These are phyloP conservation scores for Dasysyrphus tricinctus DNA, from an alignment of 2,888 invertebrate species.

Conservation along the genomic window DNA sequence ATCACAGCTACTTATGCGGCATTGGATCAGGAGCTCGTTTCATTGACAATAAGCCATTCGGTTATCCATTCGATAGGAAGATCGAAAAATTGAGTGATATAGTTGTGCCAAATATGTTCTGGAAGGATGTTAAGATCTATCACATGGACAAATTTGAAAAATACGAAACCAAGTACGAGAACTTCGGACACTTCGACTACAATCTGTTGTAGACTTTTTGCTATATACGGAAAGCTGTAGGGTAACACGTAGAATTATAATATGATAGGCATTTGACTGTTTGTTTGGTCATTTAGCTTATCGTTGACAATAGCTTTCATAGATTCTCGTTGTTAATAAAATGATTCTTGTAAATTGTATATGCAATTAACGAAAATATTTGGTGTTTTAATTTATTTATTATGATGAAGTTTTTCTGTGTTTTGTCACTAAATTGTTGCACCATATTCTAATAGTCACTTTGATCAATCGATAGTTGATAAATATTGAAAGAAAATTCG, in stretches of 20 bases:
- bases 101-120: conserved; percentile 88
- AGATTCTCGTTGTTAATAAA: conserved; percentile 30
- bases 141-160: conserved; percentile 85
- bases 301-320: conserved; percentile 26
- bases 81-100: conserved; percentile 85
- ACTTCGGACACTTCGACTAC: conserved; percentile 80
- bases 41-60: conserved; percentile 87
- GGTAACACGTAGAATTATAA: conserved; percentile 7
- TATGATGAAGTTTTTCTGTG: neutral
- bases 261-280: conserved; percentile 16
- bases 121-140: conserved; percentile 87
- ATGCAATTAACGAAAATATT: neutral
- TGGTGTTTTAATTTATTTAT: neutral
- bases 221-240: neutral
- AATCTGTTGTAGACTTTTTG: conserved; percentile 3
- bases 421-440: too few relatives aligned
- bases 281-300: conserved; percentile 3
- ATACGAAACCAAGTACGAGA: conserved; percentile 78
- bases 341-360: neutral
- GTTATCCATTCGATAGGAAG: conserved; percentile 90
- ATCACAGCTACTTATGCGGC: conserved; percentile 84
- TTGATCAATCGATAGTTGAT: too few relatives aligned
- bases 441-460: too few relatives aligned
- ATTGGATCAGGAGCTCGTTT: conserved; percentile 85
- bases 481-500: too few relatives aligned